Evolutionary conservation across 2,888 invertebrate genomes (phyloP), one percentile per base, ranked within the genome.

Genomic region (Ectobius pallidus): DNA sequence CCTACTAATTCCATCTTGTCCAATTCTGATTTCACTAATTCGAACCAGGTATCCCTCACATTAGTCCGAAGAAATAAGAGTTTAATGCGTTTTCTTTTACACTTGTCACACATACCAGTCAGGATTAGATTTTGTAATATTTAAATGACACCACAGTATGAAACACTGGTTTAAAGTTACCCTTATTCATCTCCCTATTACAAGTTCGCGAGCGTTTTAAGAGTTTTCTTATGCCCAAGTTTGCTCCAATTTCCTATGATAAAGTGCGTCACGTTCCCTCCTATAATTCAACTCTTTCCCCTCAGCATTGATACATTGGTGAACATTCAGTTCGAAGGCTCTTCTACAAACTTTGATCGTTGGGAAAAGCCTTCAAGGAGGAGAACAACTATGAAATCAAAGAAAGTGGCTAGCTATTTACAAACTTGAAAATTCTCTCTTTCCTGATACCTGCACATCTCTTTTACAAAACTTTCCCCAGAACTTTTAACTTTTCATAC

Each of bases 271-370:
- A 9, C 22, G 16, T 30, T 30, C 58, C 16, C 58, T 58, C 11
- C 58, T 58, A 25, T 22, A 52, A 52, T 25, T 14, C 11, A 52
- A 52, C 52, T 14, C 63, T 63, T 32, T 20, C 30, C 42, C n/a
- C 58, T 7, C 39, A 63, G 30, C 58, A 58, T 27, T 46, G 65
- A 65, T 46, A 46, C 46, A 65, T 46, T 65, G 63, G 63, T n/a
- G 44, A 65, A 65, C 27, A 25, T 44, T 44, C 42, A 58, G 44
- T 65, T 65, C 30, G 30, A 44, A 46, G 46, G 18, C 30, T 65
- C 65, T 65, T 44, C 65, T 27, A 65, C 46, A 65, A 65, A 65
- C 65, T 65, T 65, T 65, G 65, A 65, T 65, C 65, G 65, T 65
- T 65, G 44, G n/a, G 42, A 63, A 63, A 63, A 42, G 63, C 42